phyloP scores from a whole-genome alignment of 1,140 invertebrate genomes.

The Drosophila guanche region DNA sequence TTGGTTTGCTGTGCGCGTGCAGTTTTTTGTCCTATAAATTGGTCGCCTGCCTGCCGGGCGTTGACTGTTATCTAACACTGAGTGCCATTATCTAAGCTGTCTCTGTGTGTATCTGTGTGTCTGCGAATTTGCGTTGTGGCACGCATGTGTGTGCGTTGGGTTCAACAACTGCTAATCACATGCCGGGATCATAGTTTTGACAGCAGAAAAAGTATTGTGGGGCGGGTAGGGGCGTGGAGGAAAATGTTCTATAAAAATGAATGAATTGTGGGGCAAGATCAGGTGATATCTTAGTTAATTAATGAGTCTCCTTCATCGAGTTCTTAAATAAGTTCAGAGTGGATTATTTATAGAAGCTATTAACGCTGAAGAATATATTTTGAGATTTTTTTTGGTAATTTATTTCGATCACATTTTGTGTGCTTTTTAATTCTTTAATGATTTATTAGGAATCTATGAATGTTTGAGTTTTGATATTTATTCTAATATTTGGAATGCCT shows the following conservation, averaged over 20 bases:
- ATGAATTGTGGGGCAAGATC: constrained; percentile 23
- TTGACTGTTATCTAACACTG: constrained; percentile 66
- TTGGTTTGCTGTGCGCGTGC: constrained; percentile 31
- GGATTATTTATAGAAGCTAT: constrained; percentile 37
- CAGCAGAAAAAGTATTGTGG: constrained; percentile 29
- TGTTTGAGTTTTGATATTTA: no score
- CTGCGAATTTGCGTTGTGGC: constrained; percentile 32
- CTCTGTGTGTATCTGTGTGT: constrained; percentile 13
- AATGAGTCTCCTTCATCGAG: constrained; percentile 18
- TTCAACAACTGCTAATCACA: constrained; percentile 80
- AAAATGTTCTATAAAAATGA: constrained; percentile 12
- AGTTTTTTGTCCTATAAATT: constrained; percentile 57
- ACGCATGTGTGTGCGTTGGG: constrained; percentile 44
- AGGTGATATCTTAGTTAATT: constrained; percentile 41
- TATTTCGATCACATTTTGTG: no score
- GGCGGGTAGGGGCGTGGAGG: constrained; percentile 3
- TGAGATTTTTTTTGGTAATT: not conserved
- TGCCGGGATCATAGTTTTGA: constrained; percentile 44
- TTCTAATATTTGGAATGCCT: no score
- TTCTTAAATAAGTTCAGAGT: constrained; percentile 23
- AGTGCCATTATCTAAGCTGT: constrained; percentile 56
- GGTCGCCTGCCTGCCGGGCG: constrained; percentile 10
- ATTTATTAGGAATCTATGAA: no score
- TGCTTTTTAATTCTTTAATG: no score
- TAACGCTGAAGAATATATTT: constrained; percentile 17